phyloP scores from a whole-genome alignment of 2,113 vertebrate genomes.

The Glaucomys volans region DNA sequence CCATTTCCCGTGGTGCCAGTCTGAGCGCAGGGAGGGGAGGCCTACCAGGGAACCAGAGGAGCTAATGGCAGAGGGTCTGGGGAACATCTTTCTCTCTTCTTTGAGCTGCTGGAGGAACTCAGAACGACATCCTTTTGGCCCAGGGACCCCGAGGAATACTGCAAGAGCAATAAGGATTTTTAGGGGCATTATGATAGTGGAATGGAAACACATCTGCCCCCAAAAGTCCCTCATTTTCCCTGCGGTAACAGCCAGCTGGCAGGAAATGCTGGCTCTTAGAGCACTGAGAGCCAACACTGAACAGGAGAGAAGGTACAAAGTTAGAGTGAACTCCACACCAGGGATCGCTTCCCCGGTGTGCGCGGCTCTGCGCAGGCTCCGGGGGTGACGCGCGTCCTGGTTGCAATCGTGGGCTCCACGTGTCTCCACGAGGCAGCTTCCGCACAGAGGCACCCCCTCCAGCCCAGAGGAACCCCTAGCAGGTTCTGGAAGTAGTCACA shows the following conservation, averaged over 20 bases:
- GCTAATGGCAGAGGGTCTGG: rapidly evolving
- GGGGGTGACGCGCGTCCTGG: not conserved
- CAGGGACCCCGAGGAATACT: constrained; percentile 89
- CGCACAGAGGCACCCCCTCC: not conserved
- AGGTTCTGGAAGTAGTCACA: not conserved
- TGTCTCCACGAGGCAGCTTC: not conserved
- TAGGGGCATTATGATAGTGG: constrained; percentile 96
- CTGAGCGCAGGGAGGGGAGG: not conserved
- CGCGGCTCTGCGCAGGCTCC: not conserved
- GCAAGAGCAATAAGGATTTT: constrained; percentile 98
- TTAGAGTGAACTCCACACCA: constrained; percentile 82
- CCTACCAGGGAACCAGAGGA: not conserved
- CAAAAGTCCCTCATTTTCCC: constrained; percentile 98
- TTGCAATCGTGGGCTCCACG: constrained; percentile 12
- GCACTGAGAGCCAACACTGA: constrained; percentile 81
- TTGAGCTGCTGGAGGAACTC: constrained; percentile 48
- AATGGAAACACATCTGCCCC: constrained; percentile 96
- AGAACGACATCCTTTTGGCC: constrained; percentile 77
- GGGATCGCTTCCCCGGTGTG: constrained; percentile 17
- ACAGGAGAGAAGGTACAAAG: constrained; percentile 77
- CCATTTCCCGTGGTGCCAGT: not conserved
- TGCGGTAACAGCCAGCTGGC: constrained; percentile 88
- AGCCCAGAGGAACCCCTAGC: not conserved
- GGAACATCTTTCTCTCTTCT: constrained; percentile 31
- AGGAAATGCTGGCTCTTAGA: constrained; percentile 81